phyloP scores from a whole-genome alignment of 2,797 vertebrate species.

The Urocyon cinereoargenteus region DNA sequence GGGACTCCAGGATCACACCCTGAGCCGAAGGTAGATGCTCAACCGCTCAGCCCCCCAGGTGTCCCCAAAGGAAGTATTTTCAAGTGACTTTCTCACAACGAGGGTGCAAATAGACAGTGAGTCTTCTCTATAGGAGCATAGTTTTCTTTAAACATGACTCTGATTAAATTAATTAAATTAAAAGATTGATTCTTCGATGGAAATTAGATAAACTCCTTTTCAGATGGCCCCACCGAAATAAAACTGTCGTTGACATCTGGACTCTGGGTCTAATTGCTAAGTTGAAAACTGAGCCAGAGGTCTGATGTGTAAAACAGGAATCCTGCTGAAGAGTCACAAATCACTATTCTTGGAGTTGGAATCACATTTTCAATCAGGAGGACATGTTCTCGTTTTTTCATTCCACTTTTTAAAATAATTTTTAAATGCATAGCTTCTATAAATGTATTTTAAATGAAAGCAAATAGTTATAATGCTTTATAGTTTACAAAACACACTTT shows the following conservation, averaged over 20 bases:
- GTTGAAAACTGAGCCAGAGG: background rate
- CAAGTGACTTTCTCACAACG: background rate
- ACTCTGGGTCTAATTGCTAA: background rate
- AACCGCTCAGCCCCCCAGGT: too few relatives aligned
- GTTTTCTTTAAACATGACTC: background rate
- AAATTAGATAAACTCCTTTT: background rate
- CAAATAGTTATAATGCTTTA: background rate
- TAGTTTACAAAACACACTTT: background rate
- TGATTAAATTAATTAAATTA: background rate
- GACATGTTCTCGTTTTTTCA: background rate
- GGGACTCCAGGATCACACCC: too few relatives aligned
- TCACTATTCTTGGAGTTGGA: background rate
- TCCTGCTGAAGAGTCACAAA: background rate
- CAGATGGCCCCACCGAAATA: background rate
- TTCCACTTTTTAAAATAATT: background rate
- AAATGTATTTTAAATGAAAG: conserved; percentile 34
- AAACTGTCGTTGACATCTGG: background rate
- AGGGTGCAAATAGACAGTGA: background rate
- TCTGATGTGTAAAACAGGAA: background rate
- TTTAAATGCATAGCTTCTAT: background rate
- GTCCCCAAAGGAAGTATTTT: background rate
- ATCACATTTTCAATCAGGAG: background rate
- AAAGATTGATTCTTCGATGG: background rate
- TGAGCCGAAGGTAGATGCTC: too few relatives aligned
- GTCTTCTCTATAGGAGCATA: background rate